Conservation (phyloP, 2,797 vertebrate species). For the Manis pentadactyla region DNA sequence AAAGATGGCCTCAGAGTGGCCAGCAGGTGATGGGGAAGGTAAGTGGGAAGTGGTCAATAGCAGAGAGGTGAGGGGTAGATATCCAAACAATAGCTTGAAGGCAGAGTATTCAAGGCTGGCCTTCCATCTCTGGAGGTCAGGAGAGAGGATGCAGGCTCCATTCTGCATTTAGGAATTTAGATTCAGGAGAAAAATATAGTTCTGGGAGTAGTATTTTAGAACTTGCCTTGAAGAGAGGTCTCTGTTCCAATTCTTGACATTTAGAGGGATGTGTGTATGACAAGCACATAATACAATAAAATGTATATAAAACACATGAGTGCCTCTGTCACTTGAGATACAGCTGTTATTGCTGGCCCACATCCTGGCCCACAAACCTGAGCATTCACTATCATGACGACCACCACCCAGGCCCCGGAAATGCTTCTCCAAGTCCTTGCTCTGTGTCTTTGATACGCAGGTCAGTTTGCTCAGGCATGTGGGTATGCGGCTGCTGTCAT, state of each 20-base stretch:
- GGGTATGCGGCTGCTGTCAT: not conserved
- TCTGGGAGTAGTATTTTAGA: not conserved
- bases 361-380: not conserved
- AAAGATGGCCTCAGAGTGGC: not conserved
- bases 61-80: not conserved
- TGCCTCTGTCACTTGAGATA: not conserved
- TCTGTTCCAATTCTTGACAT: not conserved
- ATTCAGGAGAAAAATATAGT: not conserved
- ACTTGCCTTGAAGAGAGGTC: not conserved
- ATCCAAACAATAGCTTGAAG: not conserved
- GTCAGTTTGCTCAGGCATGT: not conserved
- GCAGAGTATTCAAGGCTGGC: not conserved
- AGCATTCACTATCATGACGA: not conserved
- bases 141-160: not conserved
- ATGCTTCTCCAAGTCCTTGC: not conserved
- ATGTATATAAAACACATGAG: not conserved
- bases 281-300: not conserved
- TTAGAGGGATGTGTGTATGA: not conserved
- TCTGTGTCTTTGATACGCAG: constrained; percentile 5
- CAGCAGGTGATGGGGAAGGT: not conserved
- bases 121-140: not conserved
- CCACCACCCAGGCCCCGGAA: not conserved
- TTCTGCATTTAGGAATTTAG: not conserved
- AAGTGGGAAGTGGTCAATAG: not conserved
- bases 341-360: not conserved